These are phyloP conservation scores for Fulmarus glacialis DNA, from an alignment of 2,113 vertebrate species.

Conservation along the genomic window DNA sequence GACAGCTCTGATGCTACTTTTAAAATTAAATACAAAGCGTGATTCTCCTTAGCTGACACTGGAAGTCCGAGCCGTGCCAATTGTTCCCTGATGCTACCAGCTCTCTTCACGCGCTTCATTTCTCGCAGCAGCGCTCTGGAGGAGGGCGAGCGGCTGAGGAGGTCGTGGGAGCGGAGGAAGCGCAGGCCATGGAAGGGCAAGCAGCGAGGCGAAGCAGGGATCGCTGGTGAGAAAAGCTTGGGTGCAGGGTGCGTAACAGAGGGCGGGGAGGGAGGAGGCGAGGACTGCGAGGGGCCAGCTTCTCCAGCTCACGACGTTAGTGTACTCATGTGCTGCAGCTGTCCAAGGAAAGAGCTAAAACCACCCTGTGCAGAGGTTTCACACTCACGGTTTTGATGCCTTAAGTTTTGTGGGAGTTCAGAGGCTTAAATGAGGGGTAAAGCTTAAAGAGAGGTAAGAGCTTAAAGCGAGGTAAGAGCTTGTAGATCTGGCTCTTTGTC, in stretches of 20 bases:
- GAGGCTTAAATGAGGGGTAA: neutral
- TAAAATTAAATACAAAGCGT: rapidly evolving
- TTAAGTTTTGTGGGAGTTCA: neutral
- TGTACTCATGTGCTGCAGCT: rapidly evolving
- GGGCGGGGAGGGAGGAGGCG: neutral
- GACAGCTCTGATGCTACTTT: neutral
- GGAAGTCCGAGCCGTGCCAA: neutral
- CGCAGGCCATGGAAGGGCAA: rapidly evolving
- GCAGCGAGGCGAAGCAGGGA: neutral
- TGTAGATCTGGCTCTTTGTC: neutral
- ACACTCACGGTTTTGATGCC: rapidly evolving
- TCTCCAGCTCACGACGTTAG: neutral
- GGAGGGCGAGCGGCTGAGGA: neutral
- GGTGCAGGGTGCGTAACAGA: neutral
- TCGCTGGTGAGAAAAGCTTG: neutral
- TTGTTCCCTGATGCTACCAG: neutral
- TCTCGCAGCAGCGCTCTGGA: rapidly evolving
- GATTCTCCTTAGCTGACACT: neutral
- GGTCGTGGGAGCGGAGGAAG: rapidly evolving
- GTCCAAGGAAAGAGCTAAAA: neutral
- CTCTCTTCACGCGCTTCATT: rapidly evolving
- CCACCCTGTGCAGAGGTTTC: neutral
- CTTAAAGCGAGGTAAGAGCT: neutral
- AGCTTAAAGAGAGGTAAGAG: neutral
- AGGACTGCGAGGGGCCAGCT: neutral